phyloP scores from a whole-genome alignment of 2,113 vertebrate species.

The Nothobranchius kuhntae region DNA sequence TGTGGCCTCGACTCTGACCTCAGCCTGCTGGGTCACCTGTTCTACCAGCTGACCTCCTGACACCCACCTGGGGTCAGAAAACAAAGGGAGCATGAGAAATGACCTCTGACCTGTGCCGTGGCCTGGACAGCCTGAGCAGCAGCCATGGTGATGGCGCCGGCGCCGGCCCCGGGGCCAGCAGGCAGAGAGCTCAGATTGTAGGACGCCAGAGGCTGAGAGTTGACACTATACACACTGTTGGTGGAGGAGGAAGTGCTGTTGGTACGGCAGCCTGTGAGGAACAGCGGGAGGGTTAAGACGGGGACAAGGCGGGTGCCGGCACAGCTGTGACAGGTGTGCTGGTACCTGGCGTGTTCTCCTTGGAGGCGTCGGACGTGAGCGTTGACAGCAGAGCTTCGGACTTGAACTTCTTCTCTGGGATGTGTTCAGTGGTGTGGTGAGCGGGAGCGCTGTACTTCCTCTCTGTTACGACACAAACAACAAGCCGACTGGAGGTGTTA shows the following conservation, averaged over 20 bases:
- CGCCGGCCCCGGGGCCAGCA: constrained; percentile 85
- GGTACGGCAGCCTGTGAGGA: constrained; percentile 87
- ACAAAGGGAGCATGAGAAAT: no score
- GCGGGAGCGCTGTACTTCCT: constrained; percentile 91
- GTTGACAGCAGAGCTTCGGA: constrained; percentile 98
- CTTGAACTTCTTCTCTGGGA: constrained; percentile 99
- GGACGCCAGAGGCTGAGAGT: constrained; percentile 91
- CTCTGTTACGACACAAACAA: constrained; percentile 76
- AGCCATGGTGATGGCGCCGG: constrained; percentile 98
- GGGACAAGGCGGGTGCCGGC: background rate
- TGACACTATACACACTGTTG: constrained; percentile 91
- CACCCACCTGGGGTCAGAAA: no score
- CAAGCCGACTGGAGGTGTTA: no score
- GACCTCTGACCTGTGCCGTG: constrained; percentile 86
- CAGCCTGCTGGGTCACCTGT: background rate
- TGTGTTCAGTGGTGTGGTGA: constrained; percentile 93
- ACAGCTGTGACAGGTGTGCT: background rate
- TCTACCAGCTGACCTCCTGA: background rate
- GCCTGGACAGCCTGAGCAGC: constrained; percentile 98
- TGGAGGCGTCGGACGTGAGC: constrained; percentile 94
- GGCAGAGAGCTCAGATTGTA: constrained; percentile 94
- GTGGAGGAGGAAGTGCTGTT: constrained; percentile 88
- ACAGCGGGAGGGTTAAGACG: background rate
- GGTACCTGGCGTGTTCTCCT: constrained; percentile 93
- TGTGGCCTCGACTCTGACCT: no score